Percentiles rank a stretch among this genome's conserved stretches.
These are phyloP conservation scores for Nipponacmea schrenckii DNA, from an alignment of 2,888 invertebrate genomes.

Conservation along the genomic window DNA sequence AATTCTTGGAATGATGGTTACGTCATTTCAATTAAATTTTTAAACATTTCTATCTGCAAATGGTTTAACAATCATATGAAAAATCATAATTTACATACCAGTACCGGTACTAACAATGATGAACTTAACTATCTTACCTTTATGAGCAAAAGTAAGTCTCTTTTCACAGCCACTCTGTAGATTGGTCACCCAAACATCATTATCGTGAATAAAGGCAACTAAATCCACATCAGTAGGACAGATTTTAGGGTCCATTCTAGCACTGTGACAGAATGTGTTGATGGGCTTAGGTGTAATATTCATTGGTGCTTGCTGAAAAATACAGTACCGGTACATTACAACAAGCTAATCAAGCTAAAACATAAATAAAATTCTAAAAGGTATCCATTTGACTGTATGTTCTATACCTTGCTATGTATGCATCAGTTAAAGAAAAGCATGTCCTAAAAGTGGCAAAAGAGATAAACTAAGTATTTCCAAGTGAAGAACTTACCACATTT, in stretches of 20 bases:
- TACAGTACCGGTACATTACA: constrained; percentile 10
- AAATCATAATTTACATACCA: too few species aligned
- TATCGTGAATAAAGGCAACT: constrained; percentile 88
- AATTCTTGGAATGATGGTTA: too few species aligned
- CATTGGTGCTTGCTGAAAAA: constrained; percentile 15
- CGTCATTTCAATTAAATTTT: too few species aligned
- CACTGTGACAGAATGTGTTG: constrained; percentile 58
- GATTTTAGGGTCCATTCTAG: constrained; percentile 79
- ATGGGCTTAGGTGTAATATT: constrained; percentile 63
- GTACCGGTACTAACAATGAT: too few species aligned
- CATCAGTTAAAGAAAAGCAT: too few species aligned
- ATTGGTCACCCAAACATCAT: constrained; percentile 90
- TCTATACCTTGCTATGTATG: too few species aligned
- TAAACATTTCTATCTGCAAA: too few species aligned
- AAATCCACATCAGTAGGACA: constrained; percentile 84
- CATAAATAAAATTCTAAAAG: neutral
- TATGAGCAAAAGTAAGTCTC: constrained; percentile 67
- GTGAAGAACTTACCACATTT: constrained; percentile 23
- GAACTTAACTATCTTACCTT: constrained; percentile 69
- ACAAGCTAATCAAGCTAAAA: constrained; percentile 1
- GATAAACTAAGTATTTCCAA: too few species aligned
- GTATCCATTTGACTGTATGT: too few species aligned
- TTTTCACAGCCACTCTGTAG: constrained; percentile 69
- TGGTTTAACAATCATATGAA: too few species aligned
- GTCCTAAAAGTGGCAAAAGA: too few species aligned